Conservation (phyloP, 2,888 invertebrate genomes). For the Zaprionus obscuricornis region DNA sequence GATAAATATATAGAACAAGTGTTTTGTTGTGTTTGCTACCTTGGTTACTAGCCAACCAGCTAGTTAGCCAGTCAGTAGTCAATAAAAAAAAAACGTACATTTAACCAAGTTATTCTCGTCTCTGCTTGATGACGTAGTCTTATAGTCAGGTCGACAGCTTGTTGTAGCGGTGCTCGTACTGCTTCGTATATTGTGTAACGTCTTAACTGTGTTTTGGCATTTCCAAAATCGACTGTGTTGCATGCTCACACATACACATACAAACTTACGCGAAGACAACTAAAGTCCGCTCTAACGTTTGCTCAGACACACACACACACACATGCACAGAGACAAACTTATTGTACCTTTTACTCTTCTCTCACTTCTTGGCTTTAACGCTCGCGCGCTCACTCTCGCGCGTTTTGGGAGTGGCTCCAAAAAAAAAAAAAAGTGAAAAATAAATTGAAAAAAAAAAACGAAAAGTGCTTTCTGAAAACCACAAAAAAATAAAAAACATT, state of each 20-base stretch:
- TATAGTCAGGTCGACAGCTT: slow-evolving; percentile 11
- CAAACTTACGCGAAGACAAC: slow-evolving; percentile 7
- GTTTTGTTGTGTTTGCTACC: slow-evolving; percentile 57
- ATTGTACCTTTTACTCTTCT: slow-evolving; percentile 44
- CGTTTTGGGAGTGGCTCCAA: slow-evolving; percentile 74
- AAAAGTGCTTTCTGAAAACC: slow-evolving; percentile 34
- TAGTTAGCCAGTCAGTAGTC: slow-evolving; percentile 27
- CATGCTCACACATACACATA: slow-evolving; percentile 32
- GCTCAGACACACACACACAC: slow-evolving; percentile 13
- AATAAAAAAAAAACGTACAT: slow-evolving; percentile 36
- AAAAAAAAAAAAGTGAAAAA: slow-evolving; percentile 56
- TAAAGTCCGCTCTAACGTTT: too few species aligned
- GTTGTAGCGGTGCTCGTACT: slow-evolving; percentile 14
- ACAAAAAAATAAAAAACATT: too few species aligned
- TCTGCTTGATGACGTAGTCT: slow-evolving; percentile 70
- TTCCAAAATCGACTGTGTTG: slow-evolving; percentile 57
- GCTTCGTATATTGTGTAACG: slow-evolving; percentile 63
- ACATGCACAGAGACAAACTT: slow-evolving; percentile 25
- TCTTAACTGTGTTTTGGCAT: slow-evolving; percentile 75
- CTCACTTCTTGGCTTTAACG: slow-evolving; percentile 54
- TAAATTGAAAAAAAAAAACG: slow-evolving; percentile 30
- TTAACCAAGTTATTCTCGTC: slow-evolving; percentile 37
- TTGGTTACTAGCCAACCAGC: slow-evolving; percentile 73
- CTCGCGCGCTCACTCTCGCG: slow-evolving; percentile 34
- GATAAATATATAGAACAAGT: slow-evolving; percentile 49